Evolutionary conservation across 2,888 invertebrate species (phyloP).

Genomic region (Conops quadrifasciatus): DNA sequence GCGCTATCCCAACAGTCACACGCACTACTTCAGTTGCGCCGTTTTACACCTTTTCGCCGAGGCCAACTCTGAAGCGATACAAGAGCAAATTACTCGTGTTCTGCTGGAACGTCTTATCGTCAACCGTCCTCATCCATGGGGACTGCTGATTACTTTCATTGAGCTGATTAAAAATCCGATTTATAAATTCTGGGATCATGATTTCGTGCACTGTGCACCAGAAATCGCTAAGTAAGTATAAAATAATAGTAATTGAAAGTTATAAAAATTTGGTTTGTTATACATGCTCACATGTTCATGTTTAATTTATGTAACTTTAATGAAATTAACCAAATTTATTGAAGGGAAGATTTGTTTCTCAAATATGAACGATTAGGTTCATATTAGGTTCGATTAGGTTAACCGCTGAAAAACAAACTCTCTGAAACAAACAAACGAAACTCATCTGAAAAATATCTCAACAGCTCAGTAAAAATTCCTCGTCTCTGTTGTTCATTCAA

Average conservation of each 20-base stretch:
- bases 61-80: slow-evolving; percentile 96
- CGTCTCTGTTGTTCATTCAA: too few relatives aligned
- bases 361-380: too few relatives aligned
- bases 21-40: slow-evolving; percentile 99
- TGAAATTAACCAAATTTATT: too few relatives aligned
- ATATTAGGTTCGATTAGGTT: too few relatives aligned
- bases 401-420: too few relatives aligned
- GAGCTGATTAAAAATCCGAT: slow-evolving; percentile 98
- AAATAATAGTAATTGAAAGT: slow-evolving; percentile 17
- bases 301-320: too few relatives aligned
- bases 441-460: too few relatives aligned
- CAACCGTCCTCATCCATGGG: slow-evolving; percentile 99
- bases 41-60: slow-evolving; percentile 96
- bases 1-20: slow-evolving; percentile 99
- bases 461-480: too few relatives aligned
- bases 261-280: slow-evolving; percentile 21
- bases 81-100: slow-evolving; percentile 97
- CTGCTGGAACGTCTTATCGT: slow-evolving; percentile 96
- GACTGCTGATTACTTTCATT: slow-evolving; percentile 96
- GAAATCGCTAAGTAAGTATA: slow-evolving; percentile 95
- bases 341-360: too few relatives aligned
- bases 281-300: too few relatives aligned
- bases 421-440: too few relatives aligned
- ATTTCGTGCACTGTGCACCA: slow-evolving; percentile 99
- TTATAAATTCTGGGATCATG: slow-evolving; percentile 99